These are phyloP conservation scores for Micrastur ruficollis DNA, from an alignment of 2,797 vertebrate species.

Conservation along the genomic window DNA sequence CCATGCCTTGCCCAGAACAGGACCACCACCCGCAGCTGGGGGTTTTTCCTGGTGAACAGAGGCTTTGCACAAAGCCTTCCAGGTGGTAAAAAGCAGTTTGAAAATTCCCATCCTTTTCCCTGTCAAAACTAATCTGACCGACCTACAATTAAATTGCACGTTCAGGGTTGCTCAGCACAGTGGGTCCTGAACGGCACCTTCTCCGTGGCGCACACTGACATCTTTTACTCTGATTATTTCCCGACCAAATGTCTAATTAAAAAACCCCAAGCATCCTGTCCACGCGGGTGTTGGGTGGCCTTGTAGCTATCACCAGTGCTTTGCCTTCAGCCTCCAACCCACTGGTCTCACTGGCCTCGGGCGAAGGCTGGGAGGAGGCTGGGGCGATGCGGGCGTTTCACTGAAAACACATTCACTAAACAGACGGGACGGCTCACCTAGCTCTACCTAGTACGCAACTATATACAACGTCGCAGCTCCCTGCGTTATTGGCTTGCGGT, in stretches of 20 bases:
- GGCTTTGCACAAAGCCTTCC: neutral
- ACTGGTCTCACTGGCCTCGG: neutral
- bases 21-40: neutral
- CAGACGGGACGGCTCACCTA: neutral
- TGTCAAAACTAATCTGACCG: neutral
- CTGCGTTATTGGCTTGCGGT: neutral
- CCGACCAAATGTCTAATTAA: neutral
- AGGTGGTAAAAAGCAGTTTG: fast-evolving
- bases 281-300: neutral
- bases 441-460: neutral
- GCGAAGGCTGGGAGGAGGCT: neutral
- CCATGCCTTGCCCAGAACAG: neutral
- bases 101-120: neutral
- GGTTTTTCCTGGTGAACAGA: neutral
- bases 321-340: neutral
- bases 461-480: neutral
- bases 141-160: neutral
- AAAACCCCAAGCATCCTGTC: neutral
- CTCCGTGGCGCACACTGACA: fast-evolving
- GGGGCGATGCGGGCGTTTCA: neutral
- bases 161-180: neutral
- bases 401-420: neutral
- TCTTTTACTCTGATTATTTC: neutral
- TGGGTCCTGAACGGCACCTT: fast-evolving
- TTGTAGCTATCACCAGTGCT: neutral